These are phyloP conservation scores for Anguilla megastoma DNA, from an alignment of 2,797 vertebrate species.

Conservation along the genomic window DNA sequence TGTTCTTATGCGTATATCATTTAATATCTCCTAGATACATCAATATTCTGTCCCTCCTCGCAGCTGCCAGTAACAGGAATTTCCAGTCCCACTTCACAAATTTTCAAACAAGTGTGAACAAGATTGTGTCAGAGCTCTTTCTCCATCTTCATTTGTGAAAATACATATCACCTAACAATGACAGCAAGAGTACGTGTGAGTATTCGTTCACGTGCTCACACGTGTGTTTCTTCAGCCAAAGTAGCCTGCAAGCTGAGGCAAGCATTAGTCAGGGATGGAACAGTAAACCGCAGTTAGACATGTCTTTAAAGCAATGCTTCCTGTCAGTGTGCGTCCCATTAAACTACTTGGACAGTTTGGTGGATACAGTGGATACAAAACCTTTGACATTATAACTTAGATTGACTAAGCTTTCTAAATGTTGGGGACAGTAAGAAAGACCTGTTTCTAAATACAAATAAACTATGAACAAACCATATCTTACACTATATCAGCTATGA, in stretches of 20 bases:
- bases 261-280: constrained; percentile 20
- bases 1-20: neutral
- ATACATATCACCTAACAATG: neutral
- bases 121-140: neutral
- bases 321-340: neutral
- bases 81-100: constrained; percentile 14
- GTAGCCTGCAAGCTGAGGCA: constrained; percentile 14
- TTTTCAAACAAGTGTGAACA: constrained; percentile 27
- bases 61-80: constrained; percentile 16
- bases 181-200: neutral
- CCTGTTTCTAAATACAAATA: neutral
- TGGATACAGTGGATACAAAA: neutral
- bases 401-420: neutral
- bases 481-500: neutral
- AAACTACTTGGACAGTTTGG: neutral
- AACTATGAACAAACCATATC: neutral
- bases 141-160: constrained; percentile 1
- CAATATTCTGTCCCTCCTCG: neutral
- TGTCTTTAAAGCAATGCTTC: neutral
- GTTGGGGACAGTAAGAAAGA: neutral
- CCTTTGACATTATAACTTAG: neutral
- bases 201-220: neutral
- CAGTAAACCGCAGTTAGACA: neutral
- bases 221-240: neutral
- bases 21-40: neutral